Conservation (phyloP, 2,797 vertebrate species). For the Peromyscus eremicus region DNA sequence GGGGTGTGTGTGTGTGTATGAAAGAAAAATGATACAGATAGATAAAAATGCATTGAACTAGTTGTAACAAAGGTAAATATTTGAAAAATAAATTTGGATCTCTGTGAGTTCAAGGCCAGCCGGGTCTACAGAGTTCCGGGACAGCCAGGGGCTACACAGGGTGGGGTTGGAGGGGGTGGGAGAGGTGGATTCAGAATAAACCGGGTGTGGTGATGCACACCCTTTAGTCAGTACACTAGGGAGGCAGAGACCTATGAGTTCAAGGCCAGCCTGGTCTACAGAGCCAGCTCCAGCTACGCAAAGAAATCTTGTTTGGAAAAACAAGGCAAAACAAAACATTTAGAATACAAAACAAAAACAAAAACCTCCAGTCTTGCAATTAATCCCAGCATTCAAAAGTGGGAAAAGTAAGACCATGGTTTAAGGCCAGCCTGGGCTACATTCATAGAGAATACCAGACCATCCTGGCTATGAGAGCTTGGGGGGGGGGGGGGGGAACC, state of each 20-base stretch:
- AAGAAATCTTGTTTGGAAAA: neutral
- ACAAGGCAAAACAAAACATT: neutral
- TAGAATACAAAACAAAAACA: neutral
- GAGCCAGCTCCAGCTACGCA: neutral
- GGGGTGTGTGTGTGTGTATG: neutral
- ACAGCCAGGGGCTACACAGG: neutral
- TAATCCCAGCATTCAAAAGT: neutral
- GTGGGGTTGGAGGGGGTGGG: no score
- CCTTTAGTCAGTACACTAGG: neutral
- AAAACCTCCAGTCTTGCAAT: neutral
- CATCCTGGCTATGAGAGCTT: neutral
- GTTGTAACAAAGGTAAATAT: neutral
- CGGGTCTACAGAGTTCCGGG: neutral
- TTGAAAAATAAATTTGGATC: neutral
- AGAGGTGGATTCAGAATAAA: neutral
- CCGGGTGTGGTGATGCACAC: neutral
- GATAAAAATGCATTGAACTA: neutral
- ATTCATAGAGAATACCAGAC: neutral
- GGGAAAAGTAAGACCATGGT: neutral
- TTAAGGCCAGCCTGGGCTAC: neutral
- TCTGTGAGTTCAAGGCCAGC: neutral
- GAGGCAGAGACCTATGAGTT: neutral
- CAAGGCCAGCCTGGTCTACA: neutral
- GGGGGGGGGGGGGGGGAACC: no score
- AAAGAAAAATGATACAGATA: neutral